Base-by-base conservation (phyloP, 2,797 vertebrate genomes). In the Brachyalestes nurse region DNA sequence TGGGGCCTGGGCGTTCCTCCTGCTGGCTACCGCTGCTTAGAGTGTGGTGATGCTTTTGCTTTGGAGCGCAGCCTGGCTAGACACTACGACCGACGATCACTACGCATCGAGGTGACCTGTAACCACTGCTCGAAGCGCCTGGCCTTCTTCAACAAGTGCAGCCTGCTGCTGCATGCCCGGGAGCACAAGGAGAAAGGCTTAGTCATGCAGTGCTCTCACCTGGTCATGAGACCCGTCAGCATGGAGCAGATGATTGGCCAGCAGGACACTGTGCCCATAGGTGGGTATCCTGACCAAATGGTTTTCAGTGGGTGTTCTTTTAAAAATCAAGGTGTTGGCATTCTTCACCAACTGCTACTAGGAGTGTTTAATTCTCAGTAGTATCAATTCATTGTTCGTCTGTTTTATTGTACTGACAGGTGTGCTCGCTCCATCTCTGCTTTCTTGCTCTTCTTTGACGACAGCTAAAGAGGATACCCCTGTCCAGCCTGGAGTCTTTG, bases 121-220 rank as follows among this genome's bases (percentile, higher is more conserved):
- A 99, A 97, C 88, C 98, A 99, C 90, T 99, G 98, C 57, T 93
- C 95, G 88, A 97, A 97, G 72, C 95, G 97, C 13, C 87, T 99
- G 71, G 96, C 96, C 74, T 99, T 99, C 93, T 99, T 97, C 90
- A 99, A 99, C 94, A 99, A 99, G 89, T 99, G 98, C 92, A 99
- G 98, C 84, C 88, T 99, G 71, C 95, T 99, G 0, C 88, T 99
- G 40, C 98, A 99, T 0, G 98, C 98, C 7, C 94, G 98, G 0
- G 97, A 99, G 89, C 98, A 99, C 94, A 99, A 99, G 92, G 98
- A 99, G 89, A 95, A 91, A 72, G 98, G 98, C 0, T 90, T 99
- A 82, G 97, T 99, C 76, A 99, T 99, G 98, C 98, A 99, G 92
- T 99, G 98, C 83, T 99, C 98, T 0, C 97, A 99, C 76, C 89